Conservation (phyloP, 1,140 invertebrate species). For the Belonocnema kinseyi region DNA sequence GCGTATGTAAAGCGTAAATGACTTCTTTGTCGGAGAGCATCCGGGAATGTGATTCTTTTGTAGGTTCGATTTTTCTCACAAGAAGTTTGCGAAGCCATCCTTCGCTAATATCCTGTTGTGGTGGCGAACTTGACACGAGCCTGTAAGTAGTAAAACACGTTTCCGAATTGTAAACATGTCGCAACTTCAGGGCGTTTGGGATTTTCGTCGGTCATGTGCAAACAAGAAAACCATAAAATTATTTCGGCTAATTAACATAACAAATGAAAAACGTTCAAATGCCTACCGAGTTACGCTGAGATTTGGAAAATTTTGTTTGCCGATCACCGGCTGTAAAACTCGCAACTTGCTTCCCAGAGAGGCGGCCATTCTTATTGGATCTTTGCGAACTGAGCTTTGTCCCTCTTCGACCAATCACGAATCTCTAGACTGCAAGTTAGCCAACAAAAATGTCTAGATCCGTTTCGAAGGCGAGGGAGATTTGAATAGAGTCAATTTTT, state of each 20-base stretch:
- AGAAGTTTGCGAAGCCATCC: slow-evolving; percentile 77
- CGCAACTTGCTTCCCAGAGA: slow-evolving; percentile 61
- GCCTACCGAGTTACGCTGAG: slow-evolving; percentile 55
- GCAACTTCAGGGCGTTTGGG: slow-evolving; percentile 15
- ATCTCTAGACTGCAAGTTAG: not conserved
- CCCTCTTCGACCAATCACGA: slow-evolving; percentile 43
- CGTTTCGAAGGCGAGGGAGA: not conserved
- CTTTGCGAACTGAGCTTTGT: slow-evolving; percentile 36
- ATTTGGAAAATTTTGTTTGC: slow-evolving; percentile 45
- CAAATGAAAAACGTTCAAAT: not conserved
- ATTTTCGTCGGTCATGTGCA: not conserved
- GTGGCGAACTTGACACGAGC: slow-evolving; percentile 70
- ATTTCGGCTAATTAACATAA: not conserved
- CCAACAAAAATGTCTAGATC: not conserved
- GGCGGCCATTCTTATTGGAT: slow-evolving; percentile 63
- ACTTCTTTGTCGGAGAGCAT: slow-evolving; percentile 96
- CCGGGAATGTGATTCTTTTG: slow-evolving; percentile 95
- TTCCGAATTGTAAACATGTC: slow-evolving; percentile 28
- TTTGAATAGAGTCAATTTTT: not conserved
- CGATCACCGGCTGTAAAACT: slow-evolving; percentile 55
- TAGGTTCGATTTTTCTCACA: slow-evolving; percentile 93
- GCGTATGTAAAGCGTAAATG: slow-evolving; percentile 95
- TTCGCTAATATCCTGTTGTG: slow-evolving; percentile 78
- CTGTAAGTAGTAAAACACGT: slow-evolving; percentile 42
- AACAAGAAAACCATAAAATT: not conserved